Evolutionary conservation across 2,113 vertebrate species (phyloP), one percentile per base, ranked within the genome.

Genomic region (Prinia subflava): DNA sequence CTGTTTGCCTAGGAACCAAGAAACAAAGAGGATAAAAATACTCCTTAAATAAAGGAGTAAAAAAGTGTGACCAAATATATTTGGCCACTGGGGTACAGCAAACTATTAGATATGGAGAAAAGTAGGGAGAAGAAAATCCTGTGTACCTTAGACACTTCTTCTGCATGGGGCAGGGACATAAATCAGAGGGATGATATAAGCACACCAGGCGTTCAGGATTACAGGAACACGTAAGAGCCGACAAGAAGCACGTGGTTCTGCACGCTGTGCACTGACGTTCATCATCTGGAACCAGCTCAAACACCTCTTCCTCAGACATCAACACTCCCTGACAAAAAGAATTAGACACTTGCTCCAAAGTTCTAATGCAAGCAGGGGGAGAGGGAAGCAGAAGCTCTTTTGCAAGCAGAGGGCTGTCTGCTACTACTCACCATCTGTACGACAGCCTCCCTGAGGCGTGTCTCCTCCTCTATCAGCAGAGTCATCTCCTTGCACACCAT

Each of bases 201-300:
- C 99, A 99, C 31, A 99, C 99, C 52, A 99, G 98, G 11, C 98
- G 98, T 47, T 99, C 99, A 0, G 98, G 98, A 92, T 98, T 99
- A 95, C 99, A 99, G 88, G 98, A 98, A n/a, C 99, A 99, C 0
- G 99, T 99, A 70, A 99, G 98, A 6, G 99, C 99, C 39, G 99
- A 99, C 92, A 99, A 98, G 97, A 99, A 99, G 92, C 99, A 99
- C 2, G 99, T 99, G 37, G 99, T 99, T 96, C 99, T 99, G 96
- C 99, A 99, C 67, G 98, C 99, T 83, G 98, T 96, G 94, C 99
- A 99, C 97, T 99, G 99, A 9, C 99, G 98, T 93, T 99, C 99
- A 31, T 99, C 99, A 39, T 99, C 99, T 37, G 99, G 99, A 86
- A 99, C 97, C 91, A 99, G 98, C 64, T 99, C 99, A 97, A 99